phyloP scores from a whole-genome alignment of 2,888 invertebrate species.

The Hypsopygia costalis region DNA sequence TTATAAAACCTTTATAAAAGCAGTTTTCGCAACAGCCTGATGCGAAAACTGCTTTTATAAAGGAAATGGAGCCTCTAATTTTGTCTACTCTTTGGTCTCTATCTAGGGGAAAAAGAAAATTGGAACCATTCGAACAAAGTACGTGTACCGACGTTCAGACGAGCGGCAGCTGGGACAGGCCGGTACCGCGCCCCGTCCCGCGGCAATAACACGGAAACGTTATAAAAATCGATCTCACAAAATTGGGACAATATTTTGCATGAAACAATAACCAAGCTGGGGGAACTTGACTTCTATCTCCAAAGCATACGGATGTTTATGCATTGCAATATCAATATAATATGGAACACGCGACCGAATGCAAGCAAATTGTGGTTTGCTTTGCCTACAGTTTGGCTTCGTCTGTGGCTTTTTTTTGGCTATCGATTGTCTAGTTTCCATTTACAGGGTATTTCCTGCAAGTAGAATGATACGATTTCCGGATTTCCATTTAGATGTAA shows the following conservation, averaged over 20 bases:
- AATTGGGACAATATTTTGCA: slow-evolving; percentile 41
- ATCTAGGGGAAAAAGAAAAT: no score
- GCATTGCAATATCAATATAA: no score
- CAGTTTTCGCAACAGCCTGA: no score
- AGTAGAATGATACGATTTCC: background rate
- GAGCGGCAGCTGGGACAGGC: slow-evolving; percentile 22
- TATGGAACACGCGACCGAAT: slow-evolving; percentile 14
- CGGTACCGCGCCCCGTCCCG: slow-evolving; percentile 24
- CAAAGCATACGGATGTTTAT: no score
- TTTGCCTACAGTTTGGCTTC: slow-evolving; percentile 5
- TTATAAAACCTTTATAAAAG: no score
- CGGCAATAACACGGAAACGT: slow-evolving; percentile 33
- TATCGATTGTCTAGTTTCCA: slow-evolving; percentile 6
- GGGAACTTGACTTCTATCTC: slow-evolving; percentile 5
- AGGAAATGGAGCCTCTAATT: no score
- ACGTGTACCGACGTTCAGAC: no score
- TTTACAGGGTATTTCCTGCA: background rate
- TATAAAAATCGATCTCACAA: slow-evolving; percentile 47
- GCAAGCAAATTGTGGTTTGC: slow-evolving; percentile 14
- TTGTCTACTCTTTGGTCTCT: no score
- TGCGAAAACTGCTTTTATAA: no score
- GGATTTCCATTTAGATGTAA: background rate
- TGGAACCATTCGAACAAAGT: no score
- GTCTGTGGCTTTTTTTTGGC: slow-evolving; percentile 10
- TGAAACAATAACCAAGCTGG: slow-evolving; percentile 1